Conservation (phyloP, 2,113 vertebrate genomes). For the Pogona vitticeps region DNA sequence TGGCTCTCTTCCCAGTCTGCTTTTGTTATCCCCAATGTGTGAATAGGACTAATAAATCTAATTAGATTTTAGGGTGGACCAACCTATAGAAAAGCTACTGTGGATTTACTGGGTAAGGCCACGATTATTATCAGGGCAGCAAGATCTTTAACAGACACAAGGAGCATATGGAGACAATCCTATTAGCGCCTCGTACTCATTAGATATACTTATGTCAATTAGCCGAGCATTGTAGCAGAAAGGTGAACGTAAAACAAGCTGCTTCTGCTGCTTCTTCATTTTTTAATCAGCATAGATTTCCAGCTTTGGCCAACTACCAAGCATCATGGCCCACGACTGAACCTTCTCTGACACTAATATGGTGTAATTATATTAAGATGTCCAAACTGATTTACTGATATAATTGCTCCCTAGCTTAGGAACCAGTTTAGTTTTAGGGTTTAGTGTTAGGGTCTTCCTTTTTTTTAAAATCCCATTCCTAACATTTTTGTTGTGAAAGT, state of each 20-base stretch:
- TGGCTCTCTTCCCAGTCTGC: too few species aligned
- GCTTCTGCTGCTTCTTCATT: slow-evolving; percentile 4
- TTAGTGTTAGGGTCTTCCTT: background rate
- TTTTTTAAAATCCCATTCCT: slow-evolving; percentile 22
- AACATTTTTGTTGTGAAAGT: background rate
- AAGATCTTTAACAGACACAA: slow-evolving; percentile 67
- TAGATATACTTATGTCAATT: slow-evolving; percentile 75
- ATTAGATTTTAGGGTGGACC: slow-evolving; percentile 38
- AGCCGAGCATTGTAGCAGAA: slow-evolving; percentile 71
- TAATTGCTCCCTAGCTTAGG: slow-evolving; percentile 55
- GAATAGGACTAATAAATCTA: background rate
- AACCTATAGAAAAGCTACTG: slow-evolving; percentile 48
- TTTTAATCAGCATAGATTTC: slow-evolving; percentile 49
- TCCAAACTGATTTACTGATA: slow-evolving; percentile 71
- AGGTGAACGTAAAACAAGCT: slow-evolving; percentile 65
- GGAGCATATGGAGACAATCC: slow-evolving; percentile 72
- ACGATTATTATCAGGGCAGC: slow-evolving; percentile 66
- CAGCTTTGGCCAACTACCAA: slow-evolving; percentile 62
- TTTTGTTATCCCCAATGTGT: background rate
- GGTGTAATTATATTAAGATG: slow-evolving; percentile 74
- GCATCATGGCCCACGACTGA: slow-evolving; percentile 68
- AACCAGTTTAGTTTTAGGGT: slow-evolving; percentile 38
- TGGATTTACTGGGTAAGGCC: slow-evolving; percentile 63
- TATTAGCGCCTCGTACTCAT: slow-evolving; percentile 67
- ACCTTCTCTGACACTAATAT: slow-evolving; percentile 73